Conservation (phyloP, 64 coral and sea anemone species). For the Astreopora myriophthalma region DNA sequence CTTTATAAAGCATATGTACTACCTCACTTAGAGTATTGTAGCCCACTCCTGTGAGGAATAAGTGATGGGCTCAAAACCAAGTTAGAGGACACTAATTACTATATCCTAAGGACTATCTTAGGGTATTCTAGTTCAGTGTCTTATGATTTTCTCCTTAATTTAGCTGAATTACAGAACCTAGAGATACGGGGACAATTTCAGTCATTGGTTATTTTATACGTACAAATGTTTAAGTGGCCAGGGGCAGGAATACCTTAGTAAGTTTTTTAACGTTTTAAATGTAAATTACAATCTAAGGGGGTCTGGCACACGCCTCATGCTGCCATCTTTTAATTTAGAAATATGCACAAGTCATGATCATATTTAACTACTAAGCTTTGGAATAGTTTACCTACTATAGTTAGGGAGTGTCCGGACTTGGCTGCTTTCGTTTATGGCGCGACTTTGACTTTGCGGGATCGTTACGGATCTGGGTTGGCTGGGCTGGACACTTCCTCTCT, state of each 20-base stretch:
- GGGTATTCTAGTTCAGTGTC: not conserved
- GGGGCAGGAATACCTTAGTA: not conserved
- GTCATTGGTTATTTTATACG: not conserved
- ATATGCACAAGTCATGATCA: not conserved
- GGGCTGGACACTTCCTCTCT: too few species aligned
- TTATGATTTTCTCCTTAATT: not conserved
- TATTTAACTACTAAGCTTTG: slow-evolving; percentile 10
- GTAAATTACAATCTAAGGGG: not conserved
- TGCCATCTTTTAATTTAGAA: not conserved
- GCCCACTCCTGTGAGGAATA: slow-evolving; percentile 3
- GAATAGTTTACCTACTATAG: not conserved
- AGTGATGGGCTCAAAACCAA: not conserved
- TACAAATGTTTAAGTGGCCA: slow-evolving; percentile 15
- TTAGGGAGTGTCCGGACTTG: not conserved
- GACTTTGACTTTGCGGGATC: too few species aligned
- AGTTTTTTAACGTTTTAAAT: not conserved
- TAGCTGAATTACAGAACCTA: slow-evolving; percentile 7
- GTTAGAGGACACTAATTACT: slow-evolving; percentile 41
- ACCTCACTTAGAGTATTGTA: slow-evolving; percentile 60
- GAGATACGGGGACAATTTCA: not conserved
- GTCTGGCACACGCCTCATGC: not conserved
- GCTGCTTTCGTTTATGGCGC: too few species aligned
- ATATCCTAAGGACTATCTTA: slow-evolving; percentile 22
- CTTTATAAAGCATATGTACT: slow-evolving; percentile 53
- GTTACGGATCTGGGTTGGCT: too few species aligned